These are phyloP conservation scores for Anguilla pacifica DNA, from an alignment of 2,797 vertebrate species.

Conservation along the genomic window DNA sequence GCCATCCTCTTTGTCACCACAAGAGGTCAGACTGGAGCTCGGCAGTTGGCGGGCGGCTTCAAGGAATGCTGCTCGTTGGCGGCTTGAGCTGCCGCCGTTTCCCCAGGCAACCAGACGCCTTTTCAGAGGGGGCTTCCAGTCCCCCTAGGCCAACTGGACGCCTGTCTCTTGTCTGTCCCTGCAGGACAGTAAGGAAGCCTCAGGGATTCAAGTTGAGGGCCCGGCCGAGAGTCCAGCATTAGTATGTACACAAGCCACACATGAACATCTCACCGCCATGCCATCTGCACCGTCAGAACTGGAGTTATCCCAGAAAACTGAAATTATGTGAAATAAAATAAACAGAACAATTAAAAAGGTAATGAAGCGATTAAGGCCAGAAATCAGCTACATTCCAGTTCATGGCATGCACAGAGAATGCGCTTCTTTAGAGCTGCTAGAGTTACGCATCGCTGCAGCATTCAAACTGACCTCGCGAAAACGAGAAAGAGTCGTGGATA, in stretches of 20 bases:
- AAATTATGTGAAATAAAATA: conserved; percentile 27
- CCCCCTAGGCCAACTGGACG: conserved; percentile 57
- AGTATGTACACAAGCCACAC: conserved; percentile 70
- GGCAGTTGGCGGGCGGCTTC: background rate
- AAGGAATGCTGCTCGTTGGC: background rate
- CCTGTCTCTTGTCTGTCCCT: conserved; percentile 75
- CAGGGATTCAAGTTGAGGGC: conserved; percentile 70
- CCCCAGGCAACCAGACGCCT: background rate
- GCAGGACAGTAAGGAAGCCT: conserved; percentile 76
- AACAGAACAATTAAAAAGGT: conserved; percentile 30
- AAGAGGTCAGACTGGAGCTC: conserved; percentile 18
- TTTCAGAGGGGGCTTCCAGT: conserved; percentile 7
- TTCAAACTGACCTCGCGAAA: background rate
- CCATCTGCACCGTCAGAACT: conserved; percentile 51
- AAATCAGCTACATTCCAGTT: conserved; percentile 44
- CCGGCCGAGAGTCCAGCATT: conserved; percentile 70
- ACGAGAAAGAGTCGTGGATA: background rate
- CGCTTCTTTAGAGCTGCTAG: conserved; percentile 39
- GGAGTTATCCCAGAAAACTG: conserved; percentile 38
- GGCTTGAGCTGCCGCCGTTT: background rate
- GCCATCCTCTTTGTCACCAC: background rate
- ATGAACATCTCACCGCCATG: conserved; percentile 53
- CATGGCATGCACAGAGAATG: conserved; percentile 62
- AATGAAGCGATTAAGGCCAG: conserved; percentile 28
- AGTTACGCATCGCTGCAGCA: background rate